Percentiles rank a stretch among this genome's conserved stretches.
phyloP scores from a whole-genome alignment of 1,140 invertebrate genomes.

The Aricia agestis region DNA sequence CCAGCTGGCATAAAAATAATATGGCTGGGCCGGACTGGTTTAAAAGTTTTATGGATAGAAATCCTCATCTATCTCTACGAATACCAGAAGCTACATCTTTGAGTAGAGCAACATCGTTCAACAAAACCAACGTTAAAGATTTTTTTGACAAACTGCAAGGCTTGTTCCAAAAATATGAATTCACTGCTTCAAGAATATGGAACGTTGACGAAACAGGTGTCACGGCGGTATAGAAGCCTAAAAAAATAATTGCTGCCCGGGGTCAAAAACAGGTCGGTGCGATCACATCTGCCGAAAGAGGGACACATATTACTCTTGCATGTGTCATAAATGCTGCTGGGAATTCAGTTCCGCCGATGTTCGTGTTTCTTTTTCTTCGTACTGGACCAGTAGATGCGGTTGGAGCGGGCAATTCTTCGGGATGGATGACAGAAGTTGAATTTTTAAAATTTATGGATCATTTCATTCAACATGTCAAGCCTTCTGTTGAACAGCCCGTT shows the following conservation, averaged over 20 bases:
- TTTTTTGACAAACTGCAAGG: not conserved
- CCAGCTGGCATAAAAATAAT: not conserved
- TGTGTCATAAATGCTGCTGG: slow-evolving; percentile 35
- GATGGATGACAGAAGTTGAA: slow-evolving; percentile 42
- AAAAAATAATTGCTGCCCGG: slow-evolving; percentile 12
- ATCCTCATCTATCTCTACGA: too few species aligned
- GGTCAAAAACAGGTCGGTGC: slow-evolving; percentile 15
- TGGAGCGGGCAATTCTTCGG: slow-evolving; percentile 37
- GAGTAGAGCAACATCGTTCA: too few species aligned
- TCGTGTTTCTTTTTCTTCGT: slow-evolving; percentile 45
- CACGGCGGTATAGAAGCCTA: slow-evolving; percentile 3
- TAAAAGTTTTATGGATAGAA: too few species aligned
- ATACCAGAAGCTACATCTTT: too few species aligned
- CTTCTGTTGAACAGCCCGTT: slow-evolving; percentile 33
- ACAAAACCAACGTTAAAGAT: too few species aligned
- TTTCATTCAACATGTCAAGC: slow-evolving; percentile 30
- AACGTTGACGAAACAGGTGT: slow-evolving; percentile 35
- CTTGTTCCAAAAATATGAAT: slow-evolving; percentile 18
- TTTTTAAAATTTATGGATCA: slow-evolving; percentile 37
- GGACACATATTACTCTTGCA: slow-evolving; percentile 42
- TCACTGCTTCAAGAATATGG: slow-evolving; percentile 36
- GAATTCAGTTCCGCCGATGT: slow-evolving; percentile 43
- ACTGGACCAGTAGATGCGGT: slow-evolving; percentile 31
- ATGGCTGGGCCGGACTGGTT: not conserved
- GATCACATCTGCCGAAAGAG: slow-evolving; percentile 37